Conservation (phyloP, 2,888 invertebrate species). For the Drepanosiphum platanoidis region DNA sequence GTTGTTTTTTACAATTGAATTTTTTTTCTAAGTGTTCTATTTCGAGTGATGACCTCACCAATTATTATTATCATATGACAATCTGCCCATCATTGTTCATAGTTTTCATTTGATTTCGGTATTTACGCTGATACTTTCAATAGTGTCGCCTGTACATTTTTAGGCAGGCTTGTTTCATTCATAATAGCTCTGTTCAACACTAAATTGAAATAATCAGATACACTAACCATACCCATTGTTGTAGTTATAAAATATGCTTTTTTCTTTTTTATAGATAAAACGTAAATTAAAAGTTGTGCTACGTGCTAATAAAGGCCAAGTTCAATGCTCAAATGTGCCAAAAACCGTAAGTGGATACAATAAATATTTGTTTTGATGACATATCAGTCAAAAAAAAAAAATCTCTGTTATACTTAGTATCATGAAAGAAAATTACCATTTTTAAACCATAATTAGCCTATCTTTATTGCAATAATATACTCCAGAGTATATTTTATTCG, state of each 20-base stretch:
- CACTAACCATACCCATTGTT: not conserved
- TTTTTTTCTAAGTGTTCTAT: no score
- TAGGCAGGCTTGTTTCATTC: not conserved
- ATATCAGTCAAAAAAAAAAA: not conserved
- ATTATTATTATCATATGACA: no score
- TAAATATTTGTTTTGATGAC: not conserved
- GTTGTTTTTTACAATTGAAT: no score
- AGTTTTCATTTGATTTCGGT: no score
- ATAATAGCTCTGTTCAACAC: not conserved
- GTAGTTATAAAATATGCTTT: not conserved
- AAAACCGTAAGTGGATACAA: slow-evolving; percentile 23
- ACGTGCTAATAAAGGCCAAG: slow-evolving; percentile 2
- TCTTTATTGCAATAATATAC: no score
- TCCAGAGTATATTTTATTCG: not conserved
- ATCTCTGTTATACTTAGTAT: not conserved
- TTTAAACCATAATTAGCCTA: not conserved
- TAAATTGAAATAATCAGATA: not conserved
- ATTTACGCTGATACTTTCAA: no score
- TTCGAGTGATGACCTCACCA: no score
- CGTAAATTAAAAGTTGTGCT: slow-evolving; percentile 37
- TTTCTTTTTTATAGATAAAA: slow-evolving; percentile 47
- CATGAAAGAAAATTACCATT: not conserved
- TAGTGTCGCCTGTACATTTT: not conserved
- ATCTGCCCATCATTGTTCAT: no score
- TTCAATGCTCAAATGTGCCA: slow-evolving; percentile 25